Conservation (phyloP, 2,888 invertebrate genomes). For the Cheilosia urbana region DNA sequence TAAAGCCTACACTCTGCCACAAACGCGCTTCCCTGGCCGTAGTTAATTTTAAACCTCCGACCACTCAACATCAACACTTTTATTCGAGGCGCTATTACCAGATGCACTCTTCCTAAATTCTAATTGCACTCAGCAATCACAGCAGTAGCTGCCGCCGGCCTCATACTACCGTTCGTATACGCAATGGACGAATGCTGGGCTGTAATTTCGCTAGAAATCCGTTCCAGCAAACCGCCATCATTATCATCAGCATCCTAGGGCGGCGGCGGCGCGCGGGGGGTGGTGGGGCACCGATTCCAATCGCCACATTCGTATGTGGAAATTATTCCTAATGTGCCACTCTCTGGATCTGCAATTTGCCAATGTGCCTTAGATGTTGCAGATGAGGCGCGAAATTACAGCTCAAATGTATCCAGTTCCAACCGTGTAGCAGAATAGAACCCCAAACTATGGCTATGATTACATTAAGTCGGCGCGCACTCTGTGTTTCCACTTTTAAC, state of each 20-base stretch:
- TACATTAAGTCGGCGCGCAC: conserved; percentile 42
- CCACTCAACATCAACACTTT: conserved; percentile 58
- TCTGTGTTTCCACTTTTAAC: conserved; percentile 47
- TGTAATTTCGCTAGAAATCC: conserved; percentile 47
- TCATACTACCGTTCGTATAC: neutral
- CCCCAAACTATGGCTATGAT: conserved; percentile 39
- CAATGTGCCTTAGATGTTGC: conserved; percentile 28
- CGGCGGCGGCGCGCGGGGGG: conserved; percentile 12
- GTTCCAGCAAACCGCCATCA: conserved; percentile 27
- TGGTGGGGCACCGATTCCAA: conserved; percentile 42
- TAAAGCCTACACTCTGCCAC: neutral
- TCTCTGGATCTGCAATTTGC: conserved; percentile 60
- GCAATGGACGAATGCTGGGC: neutral
- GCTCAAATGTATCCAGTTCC: conserved; percentile 55
- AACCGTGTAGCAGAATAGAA: conserved; percentile 16
- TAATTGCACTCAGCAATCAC: conserved; percentile 50
- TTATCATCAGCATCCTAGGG: conserved; percentile 45
- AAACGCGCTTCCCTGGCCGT: neutral
- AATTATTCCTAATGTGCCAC: conserved; percentile 68
- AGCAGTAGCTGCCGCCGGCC: conserved; percentile 59
- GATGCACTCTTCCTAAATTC: conserved; percentile 57
- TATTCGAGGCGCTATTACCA: conserved; percentile 44
- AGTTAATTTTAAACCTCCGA: neutral
- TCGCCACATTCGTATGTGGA: conserved; percentile 28
- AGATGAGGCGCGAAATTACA: conserved; percentile 70